Evolutionary conservation across 2,888 invertebrate genomes (phyloP).

Genomic region (Fragum sueziense): DNA sequence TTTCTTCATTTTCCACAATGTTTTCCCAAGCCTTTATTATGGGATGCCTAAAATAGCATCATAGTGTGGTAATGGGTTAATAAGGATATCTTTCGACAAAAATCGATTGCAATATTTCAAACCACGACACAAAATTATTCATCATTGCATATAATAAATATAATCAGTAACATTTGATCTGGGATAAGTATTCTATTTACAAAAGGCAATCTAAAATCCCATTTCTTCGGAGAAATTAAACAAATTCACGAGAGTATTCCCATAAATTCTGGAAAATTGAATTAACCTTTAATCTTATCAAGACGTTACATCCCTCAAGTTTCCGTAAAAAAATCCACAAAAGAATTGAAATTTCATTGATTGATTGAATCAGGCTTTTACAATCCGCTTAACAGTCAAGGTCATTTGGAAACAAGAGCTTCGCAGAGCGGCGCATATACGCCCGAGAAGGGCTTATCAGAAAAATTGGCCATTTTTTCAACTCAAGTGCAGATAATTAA

Average conservation of each 20-base stretch:
- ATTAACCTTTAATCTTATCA: conserved; percentile 8
- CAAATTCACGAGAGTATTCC: neutral
- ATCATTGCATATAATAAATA: too few relatives aligned
- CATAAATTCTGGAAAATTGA: conserved; percentile 4
- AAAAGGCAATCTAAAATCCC: neutral
- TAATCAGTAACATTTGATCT: too few relatives aligned
- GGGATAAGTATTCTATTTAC: neutral
- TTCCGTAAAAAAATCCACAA: neutral
- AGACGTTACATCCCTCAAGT: neutral
- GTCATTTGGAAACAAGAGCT: too few relatives aligned
- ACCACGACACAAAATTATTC: too few relatives aligned
- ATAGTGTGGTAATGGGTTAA: neutral
- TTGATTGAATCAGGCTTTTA: too few relatives aligned
- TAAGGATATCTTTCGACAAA: neutral
- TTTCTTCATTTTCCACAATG: neutral
- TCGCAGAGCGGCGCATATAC: too few relatives aligned
- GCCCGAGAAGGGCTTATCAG: too few relatives aligned
- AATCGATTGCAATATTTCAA: too few relatives aligned
- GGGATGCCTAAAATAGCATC: neutral
- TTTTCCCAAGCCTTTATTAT: neutral
- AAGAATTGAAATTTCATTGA: too few relatives aligned
- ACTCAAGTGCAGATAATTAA: too few relatives aligned
- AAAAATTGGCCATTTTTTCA: too few relatives aligned
- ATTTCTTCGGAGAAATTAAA: neutral
- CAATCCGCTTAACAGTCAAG: too few relatives aligned